Conservation (phyloP, 2,888 invertebrate genomes). For the Drosophila algonquin region DNA sequence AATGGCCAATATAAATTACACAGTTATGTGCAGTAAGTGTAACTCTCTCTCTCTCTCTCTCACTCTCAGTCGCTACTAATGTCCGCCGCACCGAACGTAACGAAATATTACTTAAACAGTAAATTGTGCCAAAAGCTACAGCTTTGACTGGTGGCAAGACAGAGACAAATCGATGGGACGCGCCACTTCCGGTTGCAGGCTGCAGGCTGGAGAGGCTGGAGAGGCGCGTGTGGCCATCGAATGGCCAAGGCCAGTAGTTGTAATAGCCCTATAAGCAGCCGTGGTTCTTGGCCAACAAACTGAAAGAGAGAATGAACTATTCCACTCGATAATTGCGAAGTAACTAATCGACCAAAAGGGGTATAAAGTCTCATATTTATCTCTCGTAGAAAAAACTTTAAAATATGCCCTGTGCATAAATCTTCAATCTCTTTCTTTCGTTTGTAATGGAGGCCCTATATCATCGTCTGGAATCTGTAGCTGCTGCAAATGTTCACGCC, state of each 20-base stretch:
- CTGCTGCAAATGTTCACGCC: slow-evolving; percentile 54
- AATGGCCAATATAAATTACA: slow-evolving; percentile 76
- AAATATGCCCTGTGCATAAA: background rate
- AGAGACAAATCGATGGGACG: slow-evolving; percentile 47
- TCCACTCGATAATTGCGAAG: background rate
- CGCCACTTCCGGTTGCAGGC: slow-evolving; percentile 31
- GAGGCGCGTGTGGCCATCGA: slow-evolving; percentile 33
- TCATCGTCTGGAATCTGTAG: slow-evolving; percentile 9
- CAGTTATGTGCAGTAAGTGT: slow-evolving; percentile 73
- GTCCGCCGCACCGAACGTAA: slow-evolving; percentile 6
- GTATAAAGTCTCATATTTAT: background rate
- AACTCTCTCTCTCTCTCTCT: slow-evolving; percentile 30
- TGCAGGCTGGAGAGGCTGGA: too few species aligned
- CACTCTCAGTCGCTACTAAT: slow-evolving; percentile 11
- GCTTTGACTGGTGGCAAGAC: slow-evolving; percentile 9
- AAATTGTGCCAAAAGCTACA: slow-evolving; percentile 44
- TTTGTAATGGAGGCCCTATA: slow-evolving; percentile 24
- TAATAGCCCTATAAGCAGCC: slow-evolving; percentile 5
- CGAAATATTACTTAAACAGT: slow-evolving; percentile 53
- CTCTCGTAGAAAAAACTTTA: too few species aligned
- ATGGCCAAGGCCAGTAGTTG: slow-evolving; percentile 36
- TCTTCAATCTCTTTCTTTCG: slow-evolving; percentile 17
- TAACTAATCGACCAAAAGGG: background rate
- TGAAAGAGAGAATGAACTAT: slow-evolving; percentile 18
- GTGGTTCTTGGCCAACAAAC: slow-evolving; percentile 13